Evolutionary conservation across 2,797 vertebrate species (phyloP), one percentile per base, ranked within the genome.

Genomic region (Pempheris klunzingeri): DNA sequence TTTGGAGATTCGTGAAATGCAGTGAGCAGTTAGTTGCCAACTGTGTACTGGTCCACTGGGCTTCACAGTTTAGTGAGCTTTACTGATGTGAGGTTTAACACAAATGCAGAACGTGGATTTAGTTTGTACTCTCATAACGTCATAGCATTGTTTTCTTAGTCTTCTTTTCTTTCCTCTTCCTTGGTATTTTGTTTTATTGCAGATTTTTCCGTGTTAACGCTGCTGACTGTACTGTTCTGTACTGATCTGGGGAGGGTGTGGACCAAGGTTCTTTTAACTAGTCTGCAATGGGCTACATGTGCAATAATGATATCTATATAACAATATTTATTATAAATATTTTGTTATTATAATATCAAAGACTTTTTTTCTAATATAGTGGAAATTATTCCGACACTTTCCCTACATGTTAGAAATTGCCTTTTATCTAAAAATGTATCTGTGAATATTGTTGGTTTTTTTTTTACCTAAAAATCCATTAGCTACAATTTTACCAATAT

Each of bases 1-100:
- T 79, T 75, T 49, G 83, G 66, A 78, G 64, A 34, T 85, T 87
- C 12, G 74, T 80, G 71, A 86, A 86, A 87, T 92, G 90, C 90
- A 87, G 18, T 63, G 74, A 90, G 87, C 90, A 85, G 83, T 78
- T 82, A 86, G 74, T 91, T 88, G 77, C 86, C 90, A 89, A 88
- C 88, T 90, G 90, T 84, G 74, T n/a, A 11, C 66, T 18, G 62
- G 64, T 78, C 91, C 80, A 4, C 55, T 18, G 89, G 88, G 90
- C 66, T 90, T 92, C 82, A 90, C 85, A 86, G 69, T 73, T 78
- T 60, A 69, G 75, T 73, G 83, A 71, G 81, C 57, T 49, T 66
- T 75, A 87, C 38, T 77, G 72, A 84, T 78, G 81, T 78, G 79
- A 74, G 61, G 15, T 77, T 82, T 39, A 54, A 68, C 69, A 74